These are phyloP conservation scores for Sebastes steindachneri DNA, from an alignment of 2,797 vertebrate genomes.

Conservation along the genomic window DNA sequence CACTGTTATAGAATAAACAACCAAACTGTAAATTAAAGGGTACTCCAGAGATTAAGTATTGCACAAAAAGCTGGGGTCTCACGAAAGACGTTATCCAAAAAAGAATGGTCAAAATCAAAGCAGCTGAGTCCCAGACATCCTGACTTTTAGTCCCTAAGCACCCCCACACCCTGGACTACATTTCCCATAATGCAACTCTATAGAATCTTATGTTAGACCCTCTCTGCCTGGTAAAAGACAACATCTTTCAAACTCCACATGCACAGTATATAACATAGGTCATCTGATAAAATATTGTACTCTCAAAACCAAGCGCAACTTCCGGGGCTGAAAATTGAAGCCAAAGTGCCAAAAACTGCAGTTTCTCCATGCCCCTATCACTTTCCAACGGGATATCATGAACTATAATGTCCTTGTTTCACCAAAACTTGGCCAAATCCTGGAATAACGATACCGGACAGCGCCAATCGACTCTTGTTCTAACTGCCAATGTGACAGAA, in stretches of 20 bases:
- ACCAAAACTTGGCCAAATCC: no score
- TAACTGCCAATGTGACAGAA: fast-evolving
- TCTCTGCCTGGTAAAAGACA: neutral
- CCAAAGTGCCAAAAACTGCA: no score
- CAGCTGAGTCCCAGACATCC: neutral
- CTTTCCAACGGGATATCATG: no score
- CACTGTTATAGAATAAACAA: neutral
- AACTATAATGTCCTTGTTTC: no score
- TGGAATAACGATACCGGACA: no score
- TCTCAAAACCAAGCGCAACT: neutral
- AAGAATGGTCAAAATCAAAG: neutral
- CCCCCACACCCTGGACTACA: neutral
- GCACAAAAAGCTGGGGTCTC: neutral
- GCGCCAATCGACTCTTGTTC: no score
- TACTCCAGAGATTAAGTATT: neutral
- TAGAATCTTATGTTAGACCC: neutral
- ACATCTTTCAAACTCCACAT: neutral
- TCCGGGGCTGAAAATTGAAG: no score
- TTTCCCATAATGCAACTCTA: neutral
- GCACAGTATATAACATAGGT: neutral
- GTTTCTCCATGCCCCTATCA: no score
- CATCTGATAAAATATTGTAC: neutral
- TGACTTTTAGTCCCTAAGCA: neutral
- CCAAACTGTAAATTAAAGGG: neutral
- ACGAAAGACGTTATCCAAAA: neutral